Evolutionary conservation across 2,797 vertebrate species (phyloP).

Genomic region (Staurois parvus): DNA sequence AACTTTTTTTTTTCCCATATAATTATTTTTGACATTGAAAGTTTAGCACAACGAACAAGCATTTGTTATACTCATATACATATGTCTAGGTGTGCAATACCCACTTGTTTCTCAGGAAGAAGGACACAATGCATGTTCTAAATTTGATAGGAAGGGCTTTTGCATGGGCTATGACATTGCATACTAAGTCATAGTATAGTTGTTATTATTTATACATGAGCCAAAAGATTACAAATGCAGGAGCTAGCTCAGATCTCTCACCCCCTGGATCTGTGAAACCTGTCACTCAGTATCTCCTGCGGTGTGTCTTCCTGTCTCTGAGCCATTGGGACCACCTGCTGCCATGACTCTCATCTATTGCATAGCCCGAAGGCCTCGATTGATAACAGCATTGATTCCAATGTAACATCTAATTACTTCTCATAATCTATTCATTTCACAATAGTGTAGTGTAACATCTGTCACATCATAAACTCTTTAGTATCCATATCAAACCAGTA

Average conservation of each 20-base stretch:
- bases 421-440: conserved; percentile 99
- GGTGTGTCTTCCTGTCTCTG: conserved; percentile 86
- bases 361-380: conserved; percentile 92
- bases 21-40: conserved; percentile 35
- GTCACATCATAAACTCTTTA: conserved; percentile 94
- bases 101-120: conserved; percentile 53
- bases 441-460: conserved; percentile 97
- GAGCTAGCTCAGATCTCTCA: conserved; percentile 86
- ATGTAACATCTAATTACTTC: conserved; percentile 99
- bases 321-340: conserved; percentile 88
- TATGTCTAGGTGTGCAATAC: conserved; percentile 47
- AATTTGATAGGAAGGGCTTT: conserved; percentile 66
- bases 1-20: not conserved
- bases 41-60: not conserved
- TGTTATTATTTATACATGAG: conserved; percentile 90
- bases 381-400: conserved; percentile 99
- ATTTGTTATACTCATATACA: not conserved
- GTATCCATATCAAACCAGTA: conserved; percentile 86
- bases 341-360: conserved; percentile 86
- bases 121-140: conserved; percentile 64
- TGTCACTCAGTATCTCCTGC: conserved; percentile 87
- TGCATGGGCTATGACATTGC: conserved; percentile 81
- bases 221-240: conserved; percentile 88
- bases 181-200: conserved; percentile 83
- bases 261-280: conserved; percentile 87